Base-by-base conservation (phyloP, 2,797 vertebrate genomes). In the Sebastes oblongus region DNA sequence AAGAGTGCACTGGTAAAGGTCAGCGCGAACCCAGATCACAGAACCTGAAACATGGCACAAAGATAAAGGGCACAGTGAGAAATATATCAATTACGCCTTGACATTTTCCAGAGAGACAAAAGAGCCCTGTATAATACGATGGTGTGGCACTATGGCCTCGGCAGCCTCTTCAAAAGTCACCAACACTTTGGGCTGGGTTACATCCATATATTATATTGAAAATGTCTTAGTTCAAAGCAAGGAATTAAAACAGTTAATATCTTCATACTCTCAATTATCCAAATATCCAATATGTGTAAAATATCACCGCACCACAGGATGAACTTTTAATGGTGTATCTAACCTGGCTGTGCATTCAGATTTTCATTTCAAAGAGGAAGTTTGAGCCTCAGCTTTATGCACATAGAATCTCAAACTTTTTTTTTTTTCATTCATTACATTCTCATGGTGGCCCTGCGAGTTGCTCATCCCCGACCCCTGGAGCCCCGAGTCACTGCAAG, bases 71-170 rank as follows among this genome's bases (percentile, higher is more conserved):
- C 85, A 85, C 82, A 62, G 80, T 88, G 90, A 93, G 92, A 95
- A 94, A 95, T 94, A 94, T 95, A 94, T 95, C 94, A 95, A 93
- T 95, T 94, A 93, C 92, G 84, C 75, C 89, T 77, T 96, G 94
- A 96, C 95, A 96, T 96, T 96, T 96, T 94, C 91, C 88, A 91
- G 75, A 92, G 91, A 94, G 92, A 94, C 94, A 94, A 94, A 94
- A 89, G 91, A 83, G 34, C 69, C 74, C 78, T 54, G 79, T 91
- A 86, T 85, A 94, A 89, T 77, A 87, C 9, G 34, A 84, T 69
- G 83, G 82, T 67, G 54, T 22, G 80, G 18, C 29, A 83, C 79
- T 79, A 75, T 39, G 76, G 85, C 78, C 76, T 36, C 80, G 55
- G 66, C 59, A 62, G 77, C 77, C 39, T 76, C 65, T 83, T 84